Base-by-base conservation (phyloP, 2,113 vertebrate genomes). In the Anarrhichthys ocellatus region DNA sequence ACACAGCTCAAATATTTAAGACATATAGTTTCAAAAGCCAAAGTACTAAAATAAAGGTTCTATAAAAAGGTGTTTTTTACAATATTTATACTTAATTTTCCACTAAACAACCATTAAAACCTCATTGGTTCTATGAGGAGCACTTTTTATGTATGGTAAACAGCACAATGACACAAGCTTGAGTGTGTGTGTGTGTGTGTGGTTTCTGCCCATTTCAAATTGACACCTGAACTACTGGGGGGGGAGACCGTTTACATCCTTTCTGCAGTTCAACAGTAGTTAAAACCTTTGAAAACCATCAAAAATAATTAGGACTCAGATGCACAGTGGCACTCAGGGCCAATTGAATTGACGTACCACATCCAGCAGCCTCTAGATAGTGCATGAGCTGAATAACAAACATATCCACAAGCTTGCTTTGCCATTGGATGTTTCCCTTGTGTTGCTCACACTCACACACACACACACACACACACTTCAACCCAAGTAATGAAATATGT, bases 341-440 rank as follows among this genome's bases (percentile, higher is more conserved):
- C 90, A 91, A 94, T 84, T 94, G 92, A 94, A 94, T 83, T 94
- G 93, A 94, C 91, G 84, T 94, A 91, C 83, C 92, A 91, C 90
- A 94, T 93, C 88, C 90, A 94, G 92, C 90, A 92, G 92, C 89
- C 90, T 91, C 93, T 86, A 73, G 88, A 92, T 88, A 89, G 91
- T 59, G 88, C 93, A 85, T 93, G 93, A 94, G 90, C 92, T 94
- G 92, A 94, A 94, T 94, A 93, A 92, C 91, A 94, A 94, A 92
- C 91, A 93, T 91, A 87, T 90, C 75, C 91, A 92, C 91, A 90
- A 89, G 92, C 91, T 89, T 89, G 88, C 80, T 85, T 84, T 90
- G 88, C 88, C 80, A 84, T 81, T 87, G 84, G 86, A 92, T 89
- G 91, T 91, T 88, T 91, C 89, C 78, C 85, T 87, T 89, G 80